Evolutionary conservation across 1,140 invertebrate genomes (phyloP).

Genomic region (Arctopsyche grandis): DNA sequence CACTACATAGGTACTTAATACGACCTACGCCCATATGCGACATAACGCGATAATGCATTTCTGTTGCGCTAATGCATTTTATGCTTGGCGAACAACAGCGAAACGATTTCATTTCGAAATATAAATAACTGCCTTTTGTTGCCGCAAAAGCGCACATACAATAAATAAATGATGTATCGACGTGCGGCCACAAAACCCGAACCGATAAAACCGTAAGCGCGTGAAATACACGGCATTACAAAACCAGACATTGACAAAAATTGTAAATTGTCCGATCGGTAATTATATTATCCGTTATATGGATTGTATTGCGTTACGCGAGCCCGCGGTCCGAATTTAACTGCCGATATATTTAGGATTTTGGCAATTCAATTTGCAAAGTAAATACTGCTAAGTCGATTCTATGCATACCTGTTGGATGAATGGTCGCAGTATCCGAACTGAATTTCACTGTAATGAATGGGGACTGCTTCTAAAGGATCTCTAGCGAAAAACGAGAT

Average conservation of each 20-base stretch:
- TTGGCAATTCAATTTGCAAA: too few species aligned
- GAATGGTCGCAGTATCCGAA: too few species aligned
- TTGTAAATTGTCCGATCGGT: neutral
- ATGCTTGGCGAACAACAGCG: constrained; percentile 1
- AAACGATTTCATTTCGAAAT: constrained; percentile 23
- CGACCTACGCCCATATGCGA: neutral
- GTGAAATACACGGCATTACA: constrained; percentile 22
- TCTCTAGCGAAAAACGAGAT: too few species aligned
- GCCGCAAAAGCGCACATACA: constrained; percentile 10
- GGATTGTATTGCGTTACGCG: neutral
- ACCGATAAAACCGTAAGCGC: constrained; percentile 40
- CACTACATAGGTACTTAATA: too few species aligned
- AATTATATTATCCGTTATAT: too few species aligned
- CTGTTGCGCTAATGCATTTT: constrained; percentile 4
- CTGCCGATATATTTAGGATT: neutral
- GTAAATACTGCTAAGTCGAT: constrained; percentile 16
- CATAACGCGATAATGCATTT: constrained; percentile 4
- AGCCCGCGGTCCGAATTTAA: neutral
- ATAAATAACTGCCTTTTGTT: constrained; percentile 27
- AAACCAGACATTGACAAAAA: constrained; percentile 8
- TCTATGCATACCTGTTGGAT: neutral
- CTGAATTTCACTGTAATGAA: too few species aligned
- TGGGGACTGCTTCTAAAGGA: too few species aligned
- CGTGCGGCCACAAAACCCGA: constrained; percentile 3
- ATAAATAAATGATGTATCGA: constrained; percentile 44